Evolutionary conservation across 2,113 vertebrate genomes (phyloP).

Genomic region (Echinops telfairi): DNA sequence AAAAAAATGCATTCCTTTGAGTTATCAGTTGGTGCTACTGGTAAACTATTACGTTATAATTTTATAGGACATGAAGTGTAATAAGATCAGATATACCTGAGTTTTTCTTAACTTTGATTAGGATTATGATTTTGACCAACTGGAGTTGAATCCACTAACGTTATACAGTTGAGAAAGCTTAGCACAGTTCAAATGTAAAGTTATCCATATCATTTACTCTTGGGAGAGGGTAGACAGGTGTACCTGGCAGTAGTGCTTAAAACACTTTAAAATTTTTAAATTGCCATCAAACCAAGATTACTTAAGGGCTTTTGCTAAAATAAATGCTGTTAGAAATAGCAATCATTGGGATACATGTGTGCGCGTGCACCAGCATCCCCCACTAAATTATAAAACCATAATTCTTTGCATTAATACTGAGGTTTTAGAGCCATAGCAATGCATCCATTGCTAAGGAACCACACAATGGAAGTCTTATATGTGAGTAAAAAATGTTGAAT

Average conservation of each 20-base stretch:
- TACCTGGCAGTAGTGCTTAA: constrained; percentile 60
- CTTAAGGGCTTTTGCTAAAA: constrained; percentile 41
- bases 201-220: constrained; percentile 68
- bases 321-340: constrained; percentile 34
- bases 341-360: not conserved
- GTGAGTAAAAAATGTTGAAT: constrained; percentile 79
- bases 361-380: not conserved
- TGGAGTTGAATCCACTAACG: constrained; percentile 47
- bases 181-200: constrained; percentile 71
- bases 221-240: constrained; percentile 42
- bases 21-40: constrained; percentile 68
- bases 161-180: constrained; percentile 64
- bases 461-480: constrained; percentile 75
- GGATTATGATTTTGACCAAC: constrained; percentile 18
- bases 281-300: constrained; percentile 29
- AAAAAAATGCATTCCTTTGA: constrained; percentile 72
- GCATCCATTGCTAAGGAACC: constrained; percentile 66
- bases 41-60: constrained; percentile 69
- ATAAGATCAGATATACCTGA: constrained; percentile 76
- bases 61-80: constrained; percentile 82
- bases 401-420: constrained; percentile 73
- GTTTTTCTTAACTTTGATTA: constrained; percentile 69
- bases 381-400: constrained; percentile 54
- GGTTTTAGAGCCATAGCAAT: constrained; percentile 58
- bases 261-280: constrained; percentile 64